A percentile compares a stretch with the other conserved stretches of the same genome.
Conservation (phyloP, 2,113 vertebrate species). For the Murina feae region DNA sequence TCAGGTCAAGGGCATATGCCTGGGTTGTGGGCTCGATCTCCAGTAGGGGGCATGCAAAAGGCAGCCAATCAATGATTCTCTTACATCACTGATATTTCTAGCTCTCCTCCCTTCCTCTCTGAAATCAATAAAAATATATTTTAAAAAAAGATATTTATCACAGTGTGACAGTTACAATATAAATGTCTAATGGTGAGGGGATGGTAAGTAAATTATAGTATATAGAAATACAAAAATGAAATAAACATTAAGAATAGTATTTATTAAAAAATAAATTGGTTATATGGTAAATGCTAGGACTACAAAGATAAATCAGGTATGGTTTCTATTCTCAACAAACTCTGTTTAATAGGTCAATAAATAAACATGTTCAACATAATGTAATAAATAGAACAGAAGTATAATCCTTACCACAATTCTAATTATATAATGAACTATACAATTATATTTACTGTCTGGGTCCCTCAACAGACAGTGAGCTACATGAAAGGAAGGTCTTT, state of each 20-base stretch:
- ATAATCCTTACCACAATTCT: neutral
- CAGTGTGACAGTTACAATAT: neutral
- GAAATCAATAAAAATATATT: neutral
- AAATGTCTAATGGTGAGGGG: neutral
- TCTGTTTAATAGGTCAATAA: neutral
- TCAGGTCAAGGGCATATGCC: neutral
- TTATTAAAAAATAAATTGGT: neutral
- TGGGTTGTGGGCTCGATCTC: too few species aligned
- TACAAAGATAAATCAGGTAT: neutral
- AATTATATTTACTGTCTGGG: neutral
- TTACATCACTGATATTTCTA: neutral
- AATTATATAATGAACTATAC: neutral
- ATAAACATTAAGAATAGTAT: neutral
- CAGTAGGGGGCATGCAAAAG: neutral
- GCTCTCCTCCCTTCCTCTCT: neutral
- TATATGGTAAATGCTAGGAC: neutral
- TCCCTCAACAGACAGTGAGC: neutral
- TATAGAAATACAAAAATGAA: conserved; percentile 2
- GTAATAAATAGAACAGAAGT: neutral
- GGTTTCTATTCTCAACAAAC: neutral
- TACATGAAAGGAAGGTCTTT: neutral
- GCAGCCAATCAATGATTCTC: neutral
- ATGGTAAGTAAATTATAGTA: conserved; percentile 4
- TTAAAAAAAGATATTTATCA: conserved; percentile 10
- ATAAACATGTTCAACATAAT: neutral